Evolutionary conservation across 2,888 invertebrate species (phyloP), one percentile per base, ranked within the genome.

Genomic region (Aspidiotus rigidus): DNA sequence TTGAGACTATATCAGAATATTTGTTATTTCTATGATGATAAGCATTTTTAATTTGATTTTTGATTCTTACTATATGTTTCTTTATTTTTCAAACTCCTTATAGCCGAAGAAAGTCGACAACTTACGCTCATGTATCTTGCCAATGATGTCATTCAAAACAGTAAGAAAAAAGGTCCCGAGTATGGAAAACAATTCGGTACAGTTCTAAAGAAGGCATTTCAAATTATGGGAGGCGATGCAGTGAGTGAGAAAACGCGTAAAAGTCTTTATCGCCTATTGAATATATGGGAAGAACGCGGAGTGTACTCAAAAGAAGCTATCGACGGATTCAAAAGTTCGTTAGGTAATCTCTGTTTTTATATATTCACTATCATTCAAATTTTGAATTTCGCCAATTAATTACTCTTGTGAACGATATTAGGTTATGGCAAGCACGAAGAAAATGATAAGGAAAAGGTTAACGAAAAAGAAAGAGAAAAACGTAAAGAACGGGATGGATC

Each of bases 61-160:
- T 28, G 28, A 28, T 5, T 5, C 5, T 28, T 28, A 5, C 28
- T 5, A 28, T 28, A 5, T 28, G 28, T 28, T 28, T 28, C 28
- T 28, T 28, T 28, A 5, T 28, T 28, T n/a, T 28, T 28, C 28
- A 28, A 28, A 28, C 28, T 11, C n/a, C 10, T 70, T 83, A 67
- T 81, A 94, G 94, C 87, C 5, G 88, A 91, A 78, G 89, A 90
- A 74, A 83, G 82, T 73, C 87, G 89, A 75, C 94, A 94, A 77
- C 81, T 98, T 69, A 95, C 93, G 15, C 92, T 94, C 75, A 90
- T 99, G 87, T 99, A 99, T 79, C 82, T 99, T 75, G 97, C 98
- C 44, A 99, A 99, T 82, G 99, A 99, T 83, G 96, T 99, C 42
- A 95, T 99, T 75, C 99, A 99, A 78, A 99, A 98, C 76, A 93